Evolutionary conservation across 2,888 invertebrate species (phyloP).

Genomic region (Pandemis heparana): DNA sequence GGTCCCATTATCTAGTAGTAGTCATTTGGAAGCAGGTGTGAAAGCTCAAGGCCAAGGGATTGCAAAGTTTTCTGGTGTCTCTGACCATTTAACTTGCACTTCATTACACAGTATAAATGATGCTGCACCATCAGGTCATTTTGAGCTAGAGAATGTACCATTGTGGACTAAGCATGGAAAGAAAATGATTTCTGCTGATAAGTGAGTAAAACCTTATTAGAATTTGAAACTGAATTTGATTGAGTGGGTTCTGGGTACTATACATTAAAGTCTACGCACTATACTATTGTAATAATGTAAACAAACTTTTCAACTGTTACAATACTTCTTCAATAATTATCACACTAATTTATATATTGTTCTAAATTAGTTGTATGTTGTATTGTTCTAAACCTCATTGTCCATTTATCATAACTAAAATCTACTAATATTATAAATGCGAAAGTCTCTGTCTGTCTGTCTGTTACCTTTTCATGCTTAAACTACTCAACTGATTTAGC

Average conservation of each 20-base stretch:
- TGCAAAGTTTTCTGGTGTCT: conserved; percentile 89
- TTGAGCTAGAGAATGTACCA: conserved; percentile 89
- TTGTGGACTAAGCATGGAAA: conserved; percentile 93
- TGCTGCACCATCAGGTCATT: conserved; percentile 88
- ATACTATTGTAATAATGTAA: no score
- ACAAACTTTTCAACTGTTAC: no score
- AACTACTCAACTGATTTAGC: no score
- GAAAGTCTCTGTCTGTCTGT: no score
- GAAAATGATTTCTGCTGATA: conserved; percentile 86
- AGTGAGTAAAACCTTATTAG: conserved; percentile 61
- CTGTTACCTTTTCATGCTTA: no score
- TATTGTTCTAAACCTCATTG: no score
- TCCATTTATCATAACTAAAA: no score
- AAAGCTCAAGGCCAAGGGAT: conserved; percentile 88
- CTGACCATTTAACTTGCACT: conserved; percentile 74
- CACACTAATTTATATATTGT: no score
- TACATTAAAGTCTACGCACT: no score
- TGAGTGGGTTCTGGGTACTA: background rate
- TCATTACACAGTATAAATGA: conserved; percentile 90
- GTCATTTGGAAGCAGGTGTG: conserved; percentile 88
- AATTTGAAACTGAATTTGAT: background rate
- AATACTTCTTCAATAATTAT: no score
- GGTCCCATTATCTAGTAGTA: conserved; percentile 89
- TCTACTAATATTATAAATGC: no score
- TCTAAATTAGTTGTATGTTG: no score